phyloP scores from a whole-genome alignment of 2,113 vertebrate genomes.

The Tautogolabrus adspersus region DNA sequence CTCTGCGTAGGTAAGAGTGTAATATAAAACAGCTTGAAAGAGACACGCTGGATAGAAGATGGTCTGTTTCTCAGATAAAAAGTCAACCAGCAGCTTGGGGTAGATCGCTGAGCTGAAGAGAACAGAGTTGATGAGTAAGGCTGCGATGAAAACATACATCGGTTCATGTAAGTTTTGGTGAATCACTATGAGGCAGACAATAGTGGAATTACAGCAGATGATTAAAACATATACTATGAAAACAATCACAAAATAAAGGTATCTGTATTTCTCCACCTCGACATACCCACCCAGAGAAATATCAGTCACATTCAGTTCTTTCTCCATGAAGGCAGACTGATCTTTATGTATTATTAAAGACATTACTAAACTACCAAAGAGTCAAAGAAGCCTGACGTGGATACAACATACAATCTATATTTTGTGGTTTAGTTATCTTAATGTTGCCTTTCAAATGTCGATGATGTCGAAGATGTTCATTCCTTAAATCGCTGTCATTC shows the following conservation, averaged over 20 bases:
- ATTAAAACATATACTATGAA: conserved; percentile 41
- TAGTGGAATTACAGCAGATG: conserved; percentile 39
- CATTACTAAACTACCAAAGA: too few species aligned
- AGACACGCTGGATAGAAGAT: conserved; percentile 27
- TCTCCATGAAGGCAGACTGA: not conserved
- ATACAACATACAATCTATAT: too few species aligned
- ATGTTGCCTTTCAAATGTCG: too few species aligned
- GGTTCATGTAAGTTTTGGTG: conserved; percentile 55
- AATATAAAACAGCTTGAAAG: conserved; percentile 33
- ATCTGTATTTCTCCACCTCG: conserved; percentile 37
- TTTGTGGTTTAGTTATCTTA: too few species aligned
- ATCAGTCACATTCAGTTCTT: conserved; percentile 23
- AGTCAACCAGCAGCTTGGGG: conserved; percentile 49
- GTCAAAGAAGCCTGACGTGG: too few species aligned
- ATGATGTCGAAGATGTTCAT: too few species aligned
- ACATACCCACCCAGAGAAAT: conserved; percentile 45
- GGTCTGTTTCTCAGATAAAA: conserved; percentile 48
- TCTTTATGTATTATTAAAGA: not conserved
- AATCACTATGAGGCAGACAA: conserved; percentile 31
- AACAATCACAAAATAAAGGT: conserved; percentile 50
- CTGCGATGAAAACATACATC: conserved; percentile 66
- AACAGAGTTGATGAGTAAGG: conserved; percentile 51
- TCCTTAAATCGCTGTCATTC: too few species aligned
- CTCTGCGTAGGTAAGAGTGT: conserved; percentile 20
- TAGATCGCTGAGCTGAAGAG: conserved; percentile 46